phyloP scores from a whole-genome alignment of 2,113 vertebrate species.

The Aegotheles bennettii region DNA sequence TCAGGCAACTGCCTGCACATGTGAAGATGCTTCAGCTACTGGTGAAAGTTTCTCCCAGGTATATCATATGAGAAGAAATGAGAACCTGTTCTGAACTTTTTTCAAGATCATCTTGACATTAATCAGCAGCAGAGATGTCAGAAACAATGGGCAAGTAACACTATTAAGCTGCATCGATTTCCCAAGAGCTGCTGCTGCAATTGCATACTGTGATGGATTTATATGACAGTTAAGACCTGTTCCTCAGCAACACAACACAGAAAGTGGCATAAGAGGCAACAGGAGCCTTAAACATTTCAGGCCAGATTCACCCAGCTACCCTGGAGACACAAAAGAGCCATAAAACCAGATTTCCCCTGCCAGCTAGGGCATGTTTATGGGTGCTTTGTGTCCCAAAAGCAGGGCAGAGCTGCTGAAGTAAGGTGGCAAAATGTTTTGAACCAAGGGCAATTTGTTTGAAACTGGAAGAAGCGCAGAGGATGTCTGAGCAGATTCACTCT shows the following conservation, averaged over 20 bases:
- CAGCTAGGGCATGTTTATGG: background rate
- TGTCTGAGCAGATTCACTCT: background rate
- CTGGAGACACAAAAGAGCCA: background rate
- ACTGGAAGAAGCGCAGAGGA: background rate
- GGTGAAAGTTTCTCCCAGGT: background rate
- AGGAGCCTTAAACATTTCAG: background rate
- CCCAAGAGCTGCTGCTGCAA: background rate
- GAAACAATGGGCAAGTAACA: background rate
- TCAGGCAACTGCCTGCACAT: rapidly evolving
- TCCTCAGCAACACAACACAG: background rate
- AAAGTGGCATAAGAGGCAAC: background rate
- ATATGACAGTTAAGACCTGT: background rate
- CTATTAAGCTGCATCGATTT: background rate
- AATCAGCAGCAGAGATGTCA: background rate
- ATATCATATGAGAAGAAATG: background rate
- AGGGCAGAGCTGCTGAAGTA: background rate
- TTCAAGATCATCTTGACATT: too few species aligned
- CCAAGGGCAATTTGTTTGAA: background rate
- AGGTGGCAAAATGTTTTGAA: background rate
- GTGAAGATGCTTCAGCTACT: background rate
- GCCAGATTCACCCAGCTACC: background rate
- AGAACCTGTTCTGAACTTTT: background rate
- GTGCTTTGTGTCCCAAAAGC: background rate
- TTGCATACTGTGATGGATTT: background rate
- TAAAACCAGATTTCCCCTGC: background rate